These are phyloP conservation scores for Branchipolynoe longqiensis DNA, from an alignment of 2,888 invertebrate species.

Conservation along the genomic window DNA sequence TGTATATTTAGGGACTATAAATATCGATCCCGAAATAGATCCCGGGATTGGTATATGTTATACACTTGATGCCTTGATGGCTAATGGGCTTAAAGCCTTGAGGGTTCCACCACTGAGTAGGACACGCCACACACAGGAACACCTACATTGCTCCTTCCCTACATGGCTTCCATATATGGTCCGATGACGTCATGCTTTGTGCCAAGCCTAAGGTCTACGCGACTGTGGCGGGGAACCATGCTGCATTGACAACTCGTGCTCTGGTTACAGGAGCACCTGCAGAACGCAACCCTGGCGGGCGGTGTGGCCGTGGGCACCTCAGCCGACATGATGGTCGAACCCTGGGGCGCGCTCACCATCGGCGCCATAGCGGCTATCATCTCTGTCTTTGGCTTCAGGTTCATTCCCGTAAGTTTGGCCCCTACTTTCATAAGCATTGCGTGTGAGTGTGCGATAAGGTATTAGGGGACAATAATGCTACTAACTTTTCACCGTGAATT, in stretches of 20 bases:
- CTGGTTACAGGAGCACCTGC: conserved; percentile 89
- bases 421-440: not conserved
- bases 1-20: no score
- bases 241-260: not conserved
- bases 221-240: no score
- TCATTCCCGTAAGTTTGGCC: conserved; percentile 76
- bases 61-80: no score
- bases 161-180: no score
- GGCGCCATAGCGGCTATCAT: conserved; percentile 90
- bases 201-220: no score
- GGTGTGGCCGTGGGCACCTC: conserved; percentile 95
- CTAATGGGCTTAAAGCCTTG: no score
- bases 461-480: not conserved
- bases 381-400: conserved; percentile 91
- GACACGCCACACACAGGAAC: no score
- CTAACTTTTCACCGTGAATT: not conserved
- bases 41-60: no score
- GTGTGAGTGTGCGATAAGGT: not conserved
- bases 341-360: conserved; percentile 91
- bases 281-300: conserved; percentile 96
- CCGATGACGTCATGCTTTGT: no score
- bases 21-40: no score
- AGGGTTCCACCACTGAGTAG: no score
- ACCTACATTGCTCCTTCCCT: no score
- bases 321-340: conserved; percentile 90